Evolutionary conservation across 2,888 invertebrate species (phyloP), one percentile per base, ranked within the genome.

Genomic region (Philereme vetulata): DNA sequence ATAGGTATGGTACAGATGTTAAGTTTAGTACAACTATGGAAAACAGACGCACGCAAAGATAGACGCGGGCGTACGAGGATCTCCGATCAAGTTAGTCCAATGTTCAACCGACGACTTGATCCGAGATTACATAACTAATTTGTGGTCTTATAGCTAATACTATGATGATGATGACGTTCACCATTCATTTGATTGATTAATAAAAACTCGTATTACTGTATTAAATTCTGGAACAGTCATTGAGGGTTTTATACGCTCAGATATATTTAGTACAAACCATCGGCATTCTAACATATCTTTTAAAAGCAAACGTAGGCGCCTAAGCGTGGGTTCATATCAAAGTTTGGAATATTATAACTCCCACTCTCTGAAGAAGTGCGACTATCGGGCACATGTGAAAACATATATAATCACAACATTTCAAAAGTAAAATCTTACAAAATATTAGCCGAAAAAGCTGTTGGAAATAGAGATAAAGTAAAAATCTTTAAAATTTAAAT

Each of bases 261-360:
- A 44, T 58, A 51, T 11, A 44, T 52, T 50, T 50, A 46, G 49
- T 49, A 21, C 34, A 45, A 51, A 54, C 40, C 40, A 51, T 51
- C 11, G 50, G 50, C 40, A 48, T 42, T 54, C 6, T 7, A 35
- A 49, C n/a, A 45, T 21, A 49, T 47, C 34, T 53, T 59, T 49
- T n/a, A 49, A 50, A 49, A 40, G 38, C 35, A 42, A 51, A 54
- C 54, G 77, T 75, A 67, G 76, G 75, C 70, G 75, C 63, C 32
- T 38, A 44, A 43, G 76, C 78, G 80, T 79, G 78, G 78, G 77
- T 59, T 64, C 58, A 61, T 70, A 75, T 79, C 76, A 76, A 77
- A 77, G 65, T 70, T 65, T 66, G 33, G 51, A 66, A 55, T 55
- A 60, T 55, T 59, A 59, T 52, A 52, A 62, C 68, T 58, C 71